Evolutionary conservation across 1,140 invertebrate species (phyloP).

Genomic region (Drosophila hydei): DNA sequence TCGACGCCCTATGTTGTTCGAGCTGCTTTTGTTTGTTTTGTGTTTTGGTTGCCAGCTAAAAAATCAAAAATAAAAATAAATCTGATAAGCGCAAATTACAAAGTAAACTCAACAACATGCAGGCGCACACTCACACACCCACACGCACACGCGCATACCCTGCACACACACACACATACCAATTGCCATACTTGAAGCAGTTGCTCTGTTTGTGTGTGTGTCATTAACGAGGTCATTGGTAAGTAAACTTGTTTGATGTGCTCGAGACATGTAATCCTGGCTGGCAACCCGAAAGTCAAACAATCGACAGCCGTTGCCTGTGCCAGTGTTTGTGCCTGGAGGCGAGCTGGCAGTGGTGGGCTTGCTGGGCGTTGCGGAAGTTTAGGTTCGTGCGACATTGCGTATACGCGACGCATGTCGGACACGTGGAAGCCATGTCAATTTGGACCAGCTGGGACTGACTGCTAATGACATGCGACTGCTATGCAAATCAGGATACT

Average conservation of each 20-base stretch:
- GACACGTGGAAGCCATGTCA: slow-evolving; percentile 46
- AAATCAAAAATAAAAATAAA: slow-evolving; percentile 81
- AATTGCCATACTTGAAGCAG: slow-evolving; percentile 11
- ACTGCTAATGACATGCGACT: slow-evolving; percentile 44
- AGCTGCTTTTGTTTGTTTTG: not conserved
- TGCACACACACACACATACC: slow-evolving; percentile 20
- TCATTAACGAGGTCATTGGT: slow-evolving; percentile 81
- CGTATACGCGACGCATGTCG: slow-evolving; percentile 58
- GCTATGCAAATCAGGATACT: slow-evolving; percentile 56
- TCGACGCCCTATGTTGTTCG: not conserved
- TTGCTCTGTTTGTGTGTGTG: slow-evolving; percentile 34
- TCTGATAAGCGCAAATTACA: slow-evolving; percentile 81
- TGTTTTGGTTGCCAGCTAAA: slow-evolving; percentile 49
- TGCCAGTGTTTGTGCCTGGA: slow-evolving; percentile 11
- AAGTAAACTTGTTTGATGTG: slow-evolving; percentile 82
- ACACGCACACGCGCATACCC: slow-evolving; percentile 42
- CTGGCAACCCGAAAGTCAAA: slow-evolving; percentile 42
- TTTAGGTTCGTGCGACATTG: slow-evolving; percentile 26
- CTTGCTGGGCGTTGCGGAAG: slow-evolving; percentile 1
- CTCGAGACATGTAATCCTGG: slow-evolving; percentile 79
- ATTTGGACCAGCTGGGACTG: slow-evolving; percentile 22
- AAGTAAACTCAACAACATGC: slow-evolving; percentile 64
- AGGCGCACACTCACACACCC: slow-evolving; percentile 17
- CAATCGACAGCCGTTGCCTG: slow-evolving; percentile 44
- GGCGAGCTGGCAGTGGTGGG: slow-evolving; percentile 1